Conservation (phyloP, 1,140 invertebrate genomes). For the Neodiprion pinetum region DNA sequence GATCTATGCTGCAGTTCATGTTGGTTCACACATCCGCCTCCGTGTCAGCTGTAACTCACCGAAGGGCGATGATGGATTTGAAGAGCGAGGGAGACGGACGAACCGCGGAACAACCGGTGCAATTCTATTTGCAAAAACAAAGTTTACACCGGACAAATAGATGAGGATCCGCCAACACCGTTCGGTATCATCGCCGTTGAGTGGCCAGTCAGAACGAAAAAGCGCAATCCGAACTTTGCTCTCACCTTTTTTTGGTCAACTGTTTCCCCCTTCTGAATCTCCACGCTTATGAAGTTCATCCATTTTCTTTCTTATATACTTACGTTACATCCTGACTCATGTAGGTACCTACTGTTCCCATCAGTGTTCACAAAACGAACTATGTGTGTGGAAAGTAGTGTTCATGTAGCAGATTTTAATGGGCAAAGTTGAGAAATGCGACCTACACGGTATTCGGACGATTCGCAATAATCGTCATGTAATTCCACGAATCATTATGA, state of each 20-base stretch:
- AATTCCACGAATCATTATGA: no score
- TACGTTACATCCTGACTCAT: no score
- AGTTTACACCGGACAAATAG: neutral
- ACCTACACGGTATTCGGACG: no score
- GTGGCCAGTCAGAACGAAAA: neutral
- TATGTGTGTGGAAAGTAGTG: no score
- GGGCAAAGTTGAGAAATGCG: no score
- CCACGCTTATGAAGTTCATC: neutral
- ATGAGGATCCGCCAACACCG: neutral
- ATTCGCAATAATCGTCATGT: no score
- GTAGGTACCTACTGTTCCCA: no score
- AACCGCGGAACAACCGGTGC: no score
- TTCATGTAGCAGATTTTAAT: no score
- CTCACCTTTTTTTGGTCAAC: neutral
- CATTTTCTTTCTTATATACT: neutral
- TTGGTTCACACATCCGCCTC: neutral
- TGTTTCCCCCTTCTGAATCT: neutral
- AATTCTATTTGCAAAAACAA: neutral
- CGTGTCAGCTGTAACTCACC: no score
- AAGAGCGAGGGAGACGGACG: no score
- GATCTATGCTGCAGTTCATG: conserved; percentile 28
- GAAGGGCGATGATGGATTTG: no score
- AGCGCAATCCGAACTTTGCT: neutral
- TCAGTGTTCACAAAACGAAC: neutral
- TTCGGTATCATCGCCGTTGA: neutral